Evolutionary conservation across 2,113 vertebrate genomes (phyloP), one percentile per base, ranked within the genome.

Genomic region (Patagioenas fasciata): DNA sequence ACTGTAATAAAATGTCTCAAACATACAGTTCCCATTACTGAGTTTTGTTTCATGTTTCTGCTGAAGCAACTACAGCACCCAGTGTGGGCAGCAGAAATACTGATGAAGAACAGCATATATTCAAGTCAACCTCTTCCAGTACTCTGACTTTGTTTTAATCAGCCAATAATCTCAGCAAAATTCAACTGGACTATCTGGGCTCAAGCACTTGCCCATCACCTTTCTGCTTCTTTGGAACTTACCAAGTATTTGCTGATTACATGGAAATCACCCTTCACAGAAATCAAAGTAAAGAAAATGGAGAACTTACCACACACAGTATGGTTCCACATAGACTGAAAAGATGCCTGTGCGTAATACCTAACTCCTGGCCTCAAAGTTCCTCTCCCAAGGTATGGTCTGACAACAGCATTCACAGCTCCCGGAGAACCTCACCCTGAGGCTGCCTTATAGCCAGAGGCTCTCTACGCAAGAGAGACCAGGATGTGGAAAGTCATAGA

Each of bases 401-500:
- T 89, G 44, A 40, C 40, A 51, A 62, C 9, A 72, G 29, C 16
- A 34, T 36, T 20, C 40, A 80, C 10, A 93, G 47, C 25, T 74
- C 32, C 23, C 18, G 0, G 0, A 34, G 42, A 71, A 38, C 16
- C 17, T 71, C 44, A 64, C 6, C 13, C 32, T 58, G 58, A 58
- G 65, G 36, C 32, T 38, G 57, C 28, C 19, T 82, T 61, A 36
- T 0, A 85, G 24, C 64, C 29, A 84, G 26, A 26, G 7, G 15
- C 10, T 73, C 24, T 40, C 38, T 7, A 47, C 51, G 61, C 6
- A 9, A 18, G 36, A 85, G 13, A 66, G 11, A 36, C 6, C 10
- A 7, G 1, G 2, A 83, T 10, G 19, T 36, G 12, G 36, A 66
- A 75, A 67, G 29, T 19, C 26, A 25, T 0, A 17, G 7, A 56